Evolutionary conservation across 1,140 invertebrate species (phyloP).

Genomic region (Pogonomyrmex californicus): DNA sequence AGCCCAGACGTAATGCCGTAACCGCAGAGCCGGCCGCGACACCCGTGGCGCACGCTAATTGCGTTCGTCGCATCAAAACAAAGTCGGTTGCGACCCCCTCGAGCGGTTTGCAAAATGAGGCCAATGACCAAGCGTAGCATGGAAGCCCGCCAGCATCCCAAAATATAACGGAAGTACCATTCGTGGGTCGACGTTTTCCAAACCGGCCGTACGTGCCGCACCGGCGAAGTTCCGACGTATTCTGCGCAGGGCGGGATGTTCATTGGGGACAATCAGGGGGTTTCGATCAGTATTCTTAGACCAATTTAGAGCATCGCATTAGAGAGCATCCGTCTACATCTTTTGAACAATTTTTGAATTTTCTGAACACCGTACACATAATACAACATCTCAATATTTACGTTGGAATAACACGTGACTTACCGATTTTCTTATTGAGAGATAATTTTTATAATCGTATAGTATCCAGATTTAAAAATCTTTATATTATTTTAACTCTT

Average conservation of each 20-base stretch:
- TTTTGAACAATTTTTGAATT: not conserved
- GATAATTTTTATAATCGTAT: not conserved
- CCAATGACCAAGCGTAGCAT: constrained; percentile 70
- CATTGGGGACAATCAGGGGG: constrained; percentile 1
- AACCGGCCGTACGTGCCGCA: constrained; percentile 62
- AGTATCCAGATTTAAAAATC: not conserved
- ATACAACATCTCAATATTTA: too few relatives aligned
- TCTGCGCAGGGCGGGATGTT: constrained; percentile 29
- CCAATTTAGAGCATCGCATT: not conserved
- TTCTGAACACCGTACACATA: not conserved
- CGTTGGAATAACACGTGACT: too few relatives aligned
- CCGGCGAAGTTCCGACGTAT: constrained; percentile 50
- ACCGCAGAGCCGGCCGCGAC: not conserved
- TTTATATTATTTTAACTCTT: not conserved
- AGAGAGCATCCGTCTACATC: not conserved
- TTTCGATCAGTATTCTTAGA: constrained; percentile 33
- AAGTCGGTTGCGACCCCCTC: constrained; percentile 20
- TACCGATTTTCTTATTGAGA: not conserved
- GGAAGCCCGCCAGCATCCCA: constrained; percentile 72
- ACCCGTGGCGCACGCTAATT: constrained; percentile 29
- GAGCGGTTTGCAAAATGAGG: constrained; percentile 64
- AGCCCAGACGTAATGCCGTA: not conserved
- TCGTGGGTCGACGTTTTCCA: constrained; percentile 67
- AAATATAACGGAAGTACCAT: constrained; percentile 75
- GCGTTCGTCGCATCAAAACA: constrained; percentile 62